phyloP scores from a whole-genome alignment of 2,113 vertebrate genomes.

The Petaurus breviceps region DNA sequence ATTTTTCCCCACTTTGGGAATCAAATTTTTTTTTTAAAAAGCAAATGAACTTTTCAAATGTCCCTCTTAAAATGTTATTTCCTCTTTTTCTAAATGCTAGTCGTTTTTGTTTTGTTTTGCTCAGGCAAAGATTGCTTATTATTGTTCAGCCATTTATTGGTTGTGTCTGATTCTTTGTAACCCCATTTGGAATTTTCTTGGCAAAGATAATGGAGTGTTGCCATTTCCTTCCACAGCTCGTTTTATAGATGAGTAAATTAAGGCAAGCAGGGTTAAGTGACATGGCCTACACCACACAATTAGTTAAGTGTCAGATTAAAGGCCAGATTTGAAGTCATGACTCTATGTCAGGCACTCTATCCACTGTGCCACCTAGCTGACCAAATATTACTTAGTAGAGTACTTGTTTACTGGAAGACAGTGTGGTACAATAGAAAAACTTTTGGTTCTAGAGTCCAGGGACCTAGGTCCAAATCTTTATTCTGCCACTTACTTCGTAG shows the following conservation, averaged over 20 bases:
- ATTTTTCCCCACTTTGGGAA: background rate
- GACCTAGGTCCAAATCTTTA: background rate
- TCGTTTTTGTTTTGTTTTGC: background rate
- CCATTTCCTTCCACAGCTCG: background rate
- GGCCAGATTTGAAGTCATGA: background rate
- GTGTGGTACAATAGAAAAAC: background rate
- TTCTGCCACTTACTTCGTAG: background rate
- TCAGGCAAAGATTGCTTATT: background rate
- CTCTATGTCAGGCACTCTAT: background rate
- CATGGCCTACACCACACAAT: background rate
- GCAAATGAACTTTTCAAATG: background rate
- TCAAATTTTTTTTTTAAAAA: background rate
- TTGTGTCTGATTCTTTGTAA: background rate
- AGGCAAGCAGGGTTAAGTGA: background rate
- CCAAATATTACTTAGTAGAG: background rate
- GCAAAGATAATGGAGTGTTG: background rate
- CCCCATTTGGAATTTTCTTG: background rate
- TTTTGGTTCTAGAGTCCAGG: background rate
- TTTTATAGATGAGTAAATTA: background rate
- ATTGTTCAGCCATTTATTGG: background rate
- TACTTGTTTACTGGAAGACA: background rate
- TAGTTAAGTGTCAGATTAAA: background rate
- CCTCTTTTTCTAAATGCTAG: background rate
- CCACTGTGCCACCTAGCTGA: background rate
- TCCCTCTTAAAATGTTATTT: background rate